These are phyloP conservation scores for Halcyon senegalensis DNA, from an alignment of 2,113 vertebrate species.

Conservation along the genomic window DNA sequence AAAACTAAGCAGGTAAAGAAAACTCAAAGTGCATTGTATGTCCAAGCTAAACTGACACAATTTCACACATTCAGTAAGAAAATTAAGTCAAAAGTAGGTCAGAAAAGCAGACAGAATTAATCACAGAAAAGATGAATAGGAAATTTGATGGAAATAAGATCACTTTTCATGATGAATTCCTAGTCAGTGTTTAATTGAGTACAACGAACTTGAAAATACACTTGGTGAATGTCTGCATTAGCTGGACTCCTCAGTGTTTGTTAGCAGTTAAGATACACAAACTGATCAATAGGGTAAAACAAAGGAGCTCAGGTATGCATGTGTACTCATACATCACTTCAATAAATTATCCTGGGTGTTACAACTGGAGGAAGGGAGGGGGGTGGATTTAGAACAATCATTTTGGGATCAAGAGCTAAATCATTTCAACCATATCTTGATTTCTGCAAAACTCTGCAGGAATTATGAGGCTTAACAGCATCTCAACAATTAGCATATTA, in stretches of 20 bases:
- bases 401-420: slow-evolving; percentile 82
- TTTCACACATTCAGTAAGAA: neutral
- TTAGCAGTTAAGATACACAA: slow-evolving; percentile 70
- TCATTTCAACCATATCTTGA: slow-evolving; percentile 79
- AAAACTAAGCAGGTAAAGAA: neutral
- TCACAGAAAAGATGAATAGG: slow-evolving; percentile 34
- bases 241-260: slow-evolving; percentile 66
- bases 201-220: slow-evolving; percentile 62
- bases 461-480: slow-evolving; percentile 82
- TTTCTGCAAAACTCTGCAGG: slow-evolving; percentile 77
- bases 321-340: slow-evolving; percentile 78
- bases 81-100: slow-evolving; percentile 49
- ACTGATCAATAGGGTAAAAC: slow-evolving; percentile 81
- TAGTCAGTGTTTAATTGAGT: slow-evolving; percentile 69
- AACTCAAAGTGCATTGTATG: neutral
- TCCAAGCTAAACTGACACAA: neutral
- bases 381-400: slow-evolving; percentile 76
- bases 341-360: slow-evolving; percentile 74
- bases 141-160: slow-evolving; percentile 61
- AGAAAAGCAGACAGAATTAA: slow-evolving; percentile 51
- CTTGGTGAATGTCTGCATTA: slow-evolving; percentile 51
- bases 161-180: slow-evolving; percentile 48
- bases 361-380: slow-evolving; percentile 41
- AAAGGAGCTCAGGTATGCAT: slow-evolving; percentile 80
- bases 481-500: slow-evolving; percentile 87